These are phyloP conservation scores for Bos taurus DNA, from an alignment of 2,113 vertebrate genomes.

Conservation along the genomic window ARS-UCD2.0 NC_037346.1:7632001-7632500, in stretches of 20 bases:
- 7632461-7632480: not conserved
- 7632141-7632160: not conserved
- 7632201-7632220: not conserved
- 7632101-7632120: rapidly evolving
- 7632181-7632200: not conserved
- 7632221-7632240: not conserved
- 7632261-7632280: not conserved
- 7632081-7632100: too few relatives aligned
- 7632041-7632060: not conserved
- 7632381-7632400: not conserved
- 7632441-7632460: not conserved
- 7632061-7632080: not conserved
- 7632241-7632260: not conserved
- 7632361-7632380: not conserved
- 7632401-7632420: not conserved
- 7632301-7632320: not conserved
- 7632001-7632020: too few relatives aligned
- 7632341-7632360: too few relatives aligned
- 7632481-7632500: not conserved
- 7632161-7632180: not conserved
- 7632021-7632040: not conserved
- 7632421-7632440: not conserved
- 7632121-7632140: not conserved
- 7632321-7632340: not conserved
- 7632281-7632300: not conserved